Conservation (phyloP, 2,797 vertebrate genomes). For the Notolabrus celidotus region DNA sequence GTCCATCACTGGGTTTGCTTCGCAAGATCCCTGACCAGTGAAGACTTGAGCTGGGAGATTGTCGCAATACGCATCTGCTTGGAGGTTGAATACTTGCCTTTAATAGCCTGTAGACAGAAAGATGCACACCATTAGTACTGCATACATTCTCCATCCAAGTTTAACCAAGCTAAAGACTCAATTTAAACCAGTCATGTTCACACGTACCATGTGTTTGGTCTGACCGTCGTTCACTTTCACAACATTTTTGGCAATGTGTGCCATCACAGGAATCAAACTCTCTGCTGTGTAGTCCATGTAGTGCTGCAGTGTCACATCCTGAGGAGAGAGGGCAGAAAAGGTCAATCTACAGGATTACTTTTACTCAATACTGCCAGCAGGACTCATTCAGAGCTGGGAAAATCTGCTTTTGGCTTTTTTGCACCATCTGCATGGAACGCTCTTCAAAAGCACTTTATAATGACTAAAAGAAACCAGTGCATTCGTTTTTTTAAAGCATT, state of each 20-base stretch:
- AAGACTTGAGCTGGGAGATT: conserved; percentile 83
- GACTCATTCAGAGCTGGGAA: too few relatives aligned
- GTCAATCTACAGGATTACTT: too few relatives aligned
- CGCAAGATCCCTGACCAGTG: conserved; percentile 82
- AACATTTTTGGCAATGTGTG: conserved; percentile 91
- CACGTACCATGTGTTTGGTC: conserved; percentile 86
- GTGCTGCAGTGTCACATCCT: conserved; percentile 86
- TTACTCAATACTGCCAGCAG: too few relatives aligned
- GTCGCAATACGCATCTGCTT: conserved; percentile 84
- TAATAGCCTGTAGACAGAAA: conserved; percentile 82
- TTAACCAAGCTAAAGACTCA: background rate
- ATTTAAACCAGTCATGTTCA: background rate
- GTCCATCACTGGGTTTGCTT: conserved; percentile 70
- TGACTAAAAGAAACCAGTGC: too few relatives aligned
- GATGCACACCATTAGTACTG: background rate
- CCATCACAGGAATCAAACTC: conserved; percentile 85
- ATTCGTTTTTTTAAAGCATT: too few relatives aligned
- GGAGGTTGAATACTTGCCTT: conserved; percentile 87
- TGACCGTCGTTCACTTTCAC: conserved; percentile 82
- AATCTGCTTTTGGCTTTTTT: too few relatives aligned
- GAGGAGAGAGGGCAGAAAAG: conserved; percentile 1
- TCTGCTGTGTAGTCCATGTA: conserved; percentile 86
- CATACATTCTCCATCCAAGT: too few relatives aligned
- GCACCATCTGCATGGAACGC: too few relatives aligned
- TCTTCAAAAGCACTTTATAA: too few relatives aligned